Conservation (phyloP, 2,797 vertebrate species). For the Hyperoplus immaculatus region DNA sequence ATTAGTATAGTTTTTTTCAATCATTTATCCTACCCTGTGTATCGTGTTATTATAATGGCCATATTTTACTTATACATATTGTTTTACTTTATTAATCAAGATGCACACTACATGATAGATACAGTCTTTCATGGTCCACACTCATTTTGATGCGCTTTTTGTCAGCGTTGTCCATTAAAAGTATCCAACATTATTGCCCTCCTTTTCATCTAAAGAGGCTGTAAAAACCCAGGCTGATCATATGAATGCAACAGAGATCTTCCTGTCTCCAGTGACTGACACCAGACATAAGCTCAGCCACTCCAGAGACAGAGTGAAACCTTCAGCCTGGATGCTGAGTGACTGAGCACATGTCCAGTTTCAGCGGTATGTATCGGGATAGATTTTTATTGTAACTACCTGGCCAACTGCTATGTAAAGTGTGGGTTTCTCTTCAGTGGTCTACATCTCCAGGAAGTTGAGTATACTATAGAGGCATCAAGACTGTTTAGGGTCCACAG, state of each 20-base stretch:
- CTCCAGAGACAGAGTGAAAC: slow-evolving; percentile 30
- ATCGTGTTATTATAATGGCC: too few relatives aligned
- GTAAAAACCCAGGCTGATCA: slow-evolving; percentile 24
- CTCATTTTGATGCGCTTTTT: background rate
- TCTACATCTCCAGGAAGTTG: slow-evolving; percentile 54
- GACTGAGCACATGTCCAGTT: slow-evolving; percentile 57
- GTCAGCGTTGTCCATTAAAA: background rate
- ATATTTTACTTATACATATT: too few relatives aligned
- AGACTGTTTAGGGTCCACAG: slow-evolving; percentile 13
- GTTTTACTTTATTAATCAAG: too few relatives aligned
- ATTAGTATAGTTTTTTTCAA: too few relatives aligned
- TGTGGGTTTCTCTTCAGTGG: slow-evolving; percentile 55
- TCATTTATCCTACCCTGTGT: too few relatives aligned
- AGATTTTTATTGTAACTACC: slow-evolving; percentile 52
- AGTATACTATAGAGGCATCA: slow-evolving; percentile 10
- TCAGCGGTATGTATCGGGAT: slow-evolving; percentile 26
- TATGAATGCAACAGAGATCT: background rate
- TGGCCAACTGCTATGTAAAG: slow-evolving; percentile 38
- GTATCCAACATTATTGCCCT: background rate
- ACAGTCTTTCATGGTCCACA: too few relatives aligned
- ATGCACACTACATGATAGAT: too few relatives aligned
- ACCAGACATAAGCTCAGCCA: slow-evolving; percentile 19
- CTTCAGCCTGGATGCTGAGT: slow-evolving; percentile 27
- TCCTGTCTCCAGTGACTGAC: slow-evolving; percentile 12
- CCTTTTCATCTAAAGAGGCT: background rate